Evolutionary conservation across 92 coral and sea anemone genomes (phyloP).

Genomic region (Porites divaricata): DNA sequence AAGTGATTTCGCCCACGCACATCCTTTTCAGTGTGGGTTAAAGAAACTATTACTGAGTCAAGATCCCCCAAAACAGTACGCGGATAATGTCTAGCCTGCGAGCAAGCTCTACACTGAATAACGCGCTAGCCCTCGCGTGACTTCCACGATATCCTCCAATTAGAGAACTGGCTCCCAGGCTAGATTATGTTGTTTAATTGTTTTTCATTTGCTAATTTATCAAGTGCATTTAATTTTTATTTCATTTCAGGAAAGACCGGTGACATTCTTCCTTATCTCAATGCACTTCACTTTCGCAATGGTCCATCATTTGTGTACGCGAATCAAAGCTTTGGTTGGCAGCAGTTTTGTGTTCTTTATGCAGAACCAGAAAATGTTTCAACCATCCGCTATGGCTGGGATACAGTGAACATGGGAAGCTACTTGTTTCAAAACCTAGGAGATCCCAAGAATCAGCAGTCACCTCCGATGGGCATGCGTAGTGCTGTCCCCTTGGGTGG

Average conservation of each 20-base stretch:
- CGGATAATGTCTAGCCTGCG: too few species aligned
- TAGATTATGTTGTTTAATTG: too few species aligned
- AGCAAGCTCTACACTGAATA: too few species aligned
- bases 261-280: conserved; percentile 13
- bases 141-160: too few species aligned
- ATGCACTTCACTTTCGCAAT: conserved; percentile 41
- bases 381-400: conserved; percentile 42
- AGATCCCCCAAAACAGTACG: too few species aligned
- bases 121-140: too few species aligned
- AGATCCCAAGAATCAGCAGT: conserved; percentile 31
- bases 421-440: conserved; percentile 35
- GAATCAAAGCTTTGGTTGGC: conserved; percentile 34
- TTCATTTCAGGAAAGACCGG: conserved; percentile 13
- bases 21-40: too few species aligned
- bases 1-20: too few species aligned
- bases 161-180: too few species aligned
- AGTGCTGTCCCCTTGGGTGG: conserved; percentile 57
- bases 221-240: background rate
- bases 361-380: conserved; percentile 52
- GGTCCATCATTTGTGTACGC: conserved; percentile 53
- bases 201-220: too few species aligned
- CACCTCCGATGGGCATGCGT: conserved; percentile 55
- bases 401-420: background rate
- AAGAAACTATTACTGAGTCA: too few species aligned
- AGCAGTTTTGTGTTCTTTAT: conserved; percentile 25